Evolutionary conservation across 2,113 vertebrate genomes (phyloP).

Genomic region (Salvelinus sp.): DNA sequence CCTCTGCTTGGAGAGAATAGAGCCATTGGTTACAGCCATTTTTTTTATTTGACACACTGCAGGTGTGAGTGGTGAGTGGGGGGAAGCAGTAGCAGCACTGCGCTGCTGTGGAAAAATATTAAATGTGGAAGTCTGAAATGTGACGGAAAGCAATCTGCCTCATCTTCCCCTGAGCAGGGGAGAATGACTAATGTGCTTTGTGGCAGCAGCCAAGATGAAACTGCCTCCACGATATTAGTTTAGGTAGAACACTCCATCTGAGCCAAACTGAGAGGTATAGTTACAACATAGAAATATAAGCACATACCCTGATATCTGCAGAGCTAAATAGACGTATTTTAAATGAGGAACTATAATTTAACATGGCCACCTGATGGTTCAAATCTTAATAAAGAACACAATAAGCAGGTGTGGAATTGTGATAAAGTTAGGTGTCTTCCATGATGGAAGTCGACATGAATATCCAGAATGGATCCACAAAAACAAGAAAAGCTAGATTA

Average conservation of each 20-base stretch:
- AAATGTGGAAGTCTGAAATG: background rate
- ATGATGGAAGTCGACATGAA: too few species aligned
- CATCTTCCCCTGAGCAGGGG: slow-evolving; percentile 20
- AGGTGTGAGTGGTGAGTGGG: slow-evolving; percentile 28
- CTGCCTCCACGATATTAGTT: slow-evolving; percentile 28
- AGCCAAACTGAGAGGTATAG: slow-evolving; percentile 13
- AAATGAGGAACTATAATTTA: background rate
- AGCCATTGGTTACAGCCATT: slow-evolving; percentile 40
- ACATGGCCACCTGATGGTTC: too few species aligned
- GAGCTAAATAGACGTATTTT: background rate
- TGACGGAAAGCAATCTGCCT: slow-evolving; percentile 30
- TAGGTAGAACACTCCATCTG: slow-evolving; percentile 27
- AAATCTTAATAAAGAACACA: too few species aligned
- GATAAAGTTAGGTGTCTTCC: too few species aligned
- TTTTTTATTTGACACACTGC: slow-evolving; percentile 49
- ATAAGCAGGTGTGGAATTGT: too few species aligned
- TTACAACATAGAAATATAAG: background rate
- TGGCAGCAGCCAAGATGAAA: slow-evolving; percentile 32
- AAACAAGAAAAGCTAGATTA: too few species aligned
- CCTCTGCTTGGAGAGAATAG: slow-evolving; percentile 27
- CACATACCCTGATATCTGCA: too few species aligned
- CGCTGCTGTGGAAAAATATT: slow-evolving; percentile 14
- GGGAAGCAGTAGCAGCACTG: slow-evolving; percentile 7
- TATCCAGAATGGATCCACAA: too few species aligned
- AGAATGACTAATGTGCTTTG: slow-evolving; percentile 14